Evolutionary conservation across 1,140 invertebrate genomes (phyloP).

Genomic region (Drosophila tristis): DNA sequence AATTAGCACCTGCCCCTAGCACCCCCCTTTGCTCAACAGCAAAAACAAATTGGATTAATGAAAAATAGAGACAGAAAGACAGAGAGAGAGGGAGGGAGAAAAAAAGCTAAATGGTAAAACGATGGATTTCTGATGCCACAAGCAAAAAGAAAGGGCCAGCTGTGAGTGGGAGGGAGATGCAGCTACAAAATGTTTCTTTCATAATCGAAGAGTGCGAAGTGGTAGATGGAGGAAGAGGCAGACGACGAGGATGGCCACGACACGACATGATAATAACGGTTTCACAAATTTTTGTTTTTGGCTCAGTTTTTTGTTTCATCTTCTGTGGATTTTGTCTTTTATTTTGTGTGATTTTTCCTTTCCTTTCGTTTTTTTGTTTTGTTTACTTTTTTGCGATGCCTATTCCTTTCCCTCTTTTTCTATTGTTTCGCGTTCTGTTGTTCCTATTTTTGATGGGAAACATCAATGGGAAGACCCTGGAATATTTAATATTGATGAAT

Average conservation of each 20-base stretch:
- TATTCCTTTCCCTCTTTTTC: too few relatives aligned
- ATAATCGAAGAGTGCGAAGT: not conserved
- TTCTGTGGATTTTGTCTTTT: slow-evolving; percentile 1
- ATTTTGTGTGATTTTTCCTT: slow-evolving; percentile 20
- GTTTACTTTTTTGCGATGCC: not conserved
- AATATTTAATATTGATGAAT: too few relatives aligned
- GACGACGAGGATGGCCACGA: slow-evolving; percentile 5
- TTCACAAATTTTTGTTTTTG: slow-evolving; percentile 46
- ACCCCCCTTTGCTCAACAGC: not conserved
- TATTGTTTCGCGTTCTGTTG: too few relatives aligned
- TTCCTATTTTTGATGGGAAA: too few relatives aligned
- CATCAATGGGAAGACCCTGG: too few relatives aligned
- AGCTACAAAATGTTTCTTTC: too few relatives aligned
- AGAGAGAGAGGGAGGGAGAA: not conserved
- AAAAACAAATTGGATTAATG: slow-evolving; percentile 74
- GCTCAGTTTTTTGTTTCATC: not conserved
- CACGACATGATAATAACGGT: slow-evolving; percentile 51
- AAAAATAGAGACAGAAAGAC: slow-evolving; percentile 21
- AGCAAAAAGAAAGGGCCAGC: slow-evolving; percentile 71
- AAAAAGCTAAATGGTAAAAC: too few relatives aligned
- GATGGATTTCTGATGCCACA: slow-evolving; percentile 14
- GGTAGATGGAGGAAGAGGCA: not conserved
- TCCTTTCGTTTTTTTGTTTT: slow-evolving; percentile 21
- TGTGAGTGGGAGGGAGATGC: not conserved
- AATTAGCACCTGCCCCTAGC: slow-evolving; percentile 56